Evolutionary conservation across 2,797 vertebrate species (phyloP).

Genomic region (Pseudomugil gertrudae): DNA sequence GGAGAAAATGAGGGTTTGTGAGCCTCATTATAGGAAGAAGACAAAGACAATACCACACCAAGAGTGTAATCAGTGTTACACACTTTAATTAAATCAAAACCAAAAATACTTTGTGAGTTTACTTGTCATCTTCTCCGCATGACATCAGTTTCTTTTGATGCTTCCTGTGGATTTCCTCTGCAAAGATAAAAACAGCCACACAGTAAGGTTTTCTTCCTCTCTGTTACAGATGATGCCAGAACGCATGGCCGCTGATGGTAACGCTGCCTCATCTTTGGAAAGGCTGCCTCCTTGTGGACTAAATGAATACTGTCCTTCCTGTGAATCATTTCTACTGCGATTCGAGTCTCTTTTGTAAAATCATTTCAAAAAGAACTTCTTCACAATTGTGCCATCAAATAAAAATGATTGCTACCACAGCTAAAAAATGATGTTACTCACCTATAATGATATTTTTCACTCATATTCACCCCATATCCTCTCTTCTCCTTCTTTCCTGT

Average conservation of each 20-base stretch:
- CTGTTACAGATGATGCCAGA: neutral
- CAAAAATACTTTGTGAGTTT: neutral
- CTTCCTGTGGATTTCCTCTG: constrained; percentile 23
- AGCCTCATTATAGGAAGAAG: neutral
- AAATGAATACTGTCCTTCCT: neutral
- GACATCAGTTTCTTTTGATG: neutral
- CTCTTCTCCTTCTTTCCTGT: neutral
- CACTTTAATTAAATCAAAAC: constrained; percentile 25
- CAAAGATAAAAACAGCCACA: constrained; percentile 5
- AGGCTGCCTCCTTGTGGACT: constrained; percentile 66
- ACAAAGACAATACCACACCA: constrained; percentile 7
- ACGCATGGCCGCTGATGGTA: neutral
- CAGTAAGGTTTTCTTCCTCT: neutral
- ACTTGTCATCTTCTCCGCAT: neutral
- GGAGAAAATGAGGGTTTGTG: constrained; percentile 13
- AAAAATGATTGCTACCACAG: neutral
- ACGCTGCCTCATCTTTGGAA: constrained; percentile 2
- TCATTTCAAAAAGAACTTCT: neutral
- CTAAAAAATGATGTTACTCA: neutral
- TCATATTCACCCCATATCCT: neutral
- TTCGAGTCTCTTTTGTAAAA: neutral
- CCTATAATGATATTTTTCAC: neutral
- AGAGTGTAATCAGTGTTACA: neutral
- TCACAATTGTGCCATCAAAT: neutral
- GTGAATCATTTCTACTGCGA: neutral